Evolutionary conservation across 2,113 vertebrate species (phyloP).

Genomic region (Colaptes auratus): DNA sequence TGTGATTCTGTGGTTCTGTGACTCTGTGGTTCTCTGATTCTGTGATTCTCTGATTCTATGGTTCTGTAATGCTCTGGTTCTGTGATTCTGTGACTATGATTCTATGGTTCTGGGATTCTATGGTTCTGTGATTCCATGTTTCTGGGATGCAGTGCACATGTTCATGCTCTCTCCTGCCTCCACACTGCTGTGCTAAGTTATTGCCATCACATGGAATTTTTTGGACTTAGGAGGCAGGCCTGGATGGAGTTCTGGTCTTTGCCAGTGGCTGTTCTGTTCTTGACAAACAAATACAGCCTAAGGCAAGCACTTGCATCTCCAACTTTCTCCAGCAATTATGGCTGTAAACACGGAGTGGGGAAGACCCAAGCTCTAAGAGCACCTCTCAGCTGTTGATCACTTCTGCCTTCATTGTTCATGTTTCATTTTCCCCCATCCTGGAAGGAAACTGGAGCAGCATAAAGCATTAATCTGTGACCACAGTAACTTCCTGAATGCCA

Average conservation of each 20-base stretch:
- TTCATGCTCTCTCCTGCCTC: neutral
- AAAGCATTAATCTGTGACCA: conserved; percentile 40
- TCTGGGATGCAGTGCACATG: rapidly evolving
- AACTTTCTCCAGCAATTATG: neutral
- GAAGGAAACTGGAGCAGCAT: conserved; percentile 17
- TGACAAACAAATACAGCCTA: neutral
- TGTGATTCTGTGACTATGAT: too few species aligned
- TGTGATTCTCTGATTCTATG: too few species aligned
- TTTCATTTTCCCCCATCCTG: conserved; percentile 12
- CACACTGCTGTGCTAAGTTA: neutral
- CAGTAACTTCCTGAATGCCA: conserved; percentile 59
- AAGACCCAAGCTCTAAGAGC: neutral
- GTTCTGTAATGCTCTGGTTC: too few species aligned
- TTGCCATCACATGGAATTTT: neutral
- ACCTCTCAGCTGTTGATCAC: neutral
- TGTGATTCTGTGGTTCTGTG: too few species aligned
- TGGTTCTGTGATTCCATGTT: too few species aligned
- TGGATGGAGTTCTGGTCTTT: neutral
- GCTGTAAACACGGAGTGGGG: neutral
- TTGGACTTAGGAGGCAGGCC: neutral
- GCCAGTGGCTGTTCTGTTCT: neutral
- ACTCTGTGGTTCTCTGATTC: too few species aligned
- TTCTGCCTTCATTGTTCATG: neutral
- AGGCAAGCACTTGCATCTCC: neutral
- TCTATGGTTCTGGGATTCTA: too few species aligned